phyloP scores from a whole-genome alignment of 2,888 invertebrate species.

The Anthoptus insignis region DNA sequence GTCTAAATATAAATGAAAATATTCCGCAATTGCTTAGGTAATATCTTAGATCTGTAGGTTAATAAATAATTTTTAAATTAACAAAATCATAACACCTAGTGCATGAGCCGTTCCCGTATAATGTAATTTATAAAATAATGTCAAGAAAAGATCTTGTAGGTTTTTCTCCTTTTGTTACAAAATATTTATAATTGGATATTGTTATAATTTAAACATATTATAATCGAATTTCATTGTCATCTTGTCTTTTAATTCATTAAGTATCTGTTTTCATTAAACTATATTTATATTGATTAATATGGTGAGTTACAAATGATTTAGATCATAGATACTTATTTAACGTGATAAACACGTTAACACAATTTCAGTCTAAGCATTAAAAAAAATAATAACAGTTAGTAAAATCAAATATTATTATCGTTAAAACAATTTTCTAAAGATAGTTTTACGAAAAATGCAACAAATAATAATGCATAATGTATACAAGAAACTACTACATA shows the following conservation, averaged over 20 bases:
- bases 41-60: too few species aligned
- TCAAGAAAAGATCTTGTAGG: background rate
- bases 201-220: background rate
- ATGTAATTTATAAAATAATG: background rate
- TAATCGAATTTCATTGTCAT: background rate
- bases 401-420: too few species aligned
- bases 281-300: too few species aligned
- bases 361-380: constrained; percentile 14
- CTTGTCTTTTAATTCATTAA: constrained; percentile 10
- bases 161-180: constrained; percentile 9
- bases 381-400: constrained; percentile 4
- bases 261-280: constrained; percentile 9
- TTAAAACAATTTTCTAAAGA: too few species aligned
- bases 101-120: background rate
- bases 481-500: background rate
- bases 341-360: background rate
- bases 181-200: constrained; percentile 15
- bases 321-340: constrained; percentile 10
- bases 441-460: too few species aligned
- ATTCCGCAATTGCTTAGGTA: too few species aligned
- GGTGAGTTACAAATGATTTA: constrained; percentile 8
- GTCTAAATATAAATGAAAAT: too few species aligned
- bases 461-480: background rate
- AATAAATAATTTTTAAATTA: too few species aligned
- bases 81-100: background rate